Evolutionary conservation across 2,113 vertebrate species (phyloP).

Genomic region (Caranx melampygus): DNA sequence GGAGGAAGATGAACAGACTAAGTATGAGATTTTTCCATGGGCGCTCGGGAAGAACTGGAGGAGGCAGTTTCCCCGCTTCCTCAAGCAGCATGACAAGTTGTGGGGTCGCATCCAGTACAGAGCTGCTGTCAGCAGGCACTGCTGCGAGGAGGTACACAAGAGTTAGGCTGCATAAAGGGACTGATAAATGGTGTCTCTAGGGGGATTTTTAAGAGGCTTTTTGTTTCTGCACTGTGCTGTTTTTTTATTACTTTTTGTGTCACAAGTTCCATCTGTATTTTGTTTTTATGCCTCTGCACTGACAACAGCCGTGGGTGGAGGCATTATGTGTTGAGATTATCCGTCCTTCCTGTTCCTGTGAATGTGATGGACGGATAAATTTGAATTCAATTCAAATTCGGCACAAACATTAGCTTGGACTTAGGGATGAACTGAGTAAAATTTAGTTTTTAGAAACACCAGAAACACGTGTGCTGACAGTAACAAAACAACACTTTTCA

Average conservation of each 20-base stretch:
- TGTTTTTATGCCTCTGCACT: neutral
- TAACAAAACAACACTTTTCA: too few species aligned
- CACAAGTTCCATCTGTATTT: slow-evolving; percentile 1
- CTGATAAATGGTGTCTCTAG: slow-evolving; percentile 20
- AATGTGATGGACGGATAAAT: too few species aligned
- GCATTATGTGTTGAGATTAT: neutral
- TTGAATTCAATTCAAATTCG: too few species aligned
- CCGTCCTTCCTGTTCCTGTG: too few species aligned
- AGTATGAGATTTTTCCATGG: slow-evolving; percentile 98
- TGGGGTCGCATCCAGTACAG: slow-evolving; percentile 94
- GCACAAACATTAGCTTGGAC: too few species aligned
- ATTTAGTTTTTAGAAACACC: too few species aligned
- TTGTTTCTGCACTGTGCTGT: slow-evolving; percentile 17
- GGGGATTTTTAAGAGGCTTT: slow-evolving; percentile 14
- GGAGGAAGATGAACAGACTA: slow-evolving; percentile 95
- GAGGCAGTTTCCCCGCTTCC: slow-evolving; percentile 89
- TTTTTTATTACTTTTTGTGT: slow-evolving; percentile 28
- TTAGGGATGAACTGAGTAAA: too few species aligned
- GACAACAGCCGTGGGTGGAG: too few species aligned
- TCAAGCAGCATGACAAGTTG: slow-evolving; percentile 90
- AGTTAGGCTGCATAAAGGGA: slow-evolving; percentile 3
- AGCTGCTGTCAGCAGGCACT: slow-evolving; percentile 94
- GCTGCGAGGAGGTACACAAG: slow-evolving; percentile 92
- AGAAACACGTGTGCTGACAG: too few species aligned
- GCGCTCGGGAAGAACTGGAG: slow-evolving; percentile 94